These are phyloP conservation scores for Nannospalax galili DNA, from an alignment of 2,113 vertebrate species.

Conservation along the genomic window DNA sequence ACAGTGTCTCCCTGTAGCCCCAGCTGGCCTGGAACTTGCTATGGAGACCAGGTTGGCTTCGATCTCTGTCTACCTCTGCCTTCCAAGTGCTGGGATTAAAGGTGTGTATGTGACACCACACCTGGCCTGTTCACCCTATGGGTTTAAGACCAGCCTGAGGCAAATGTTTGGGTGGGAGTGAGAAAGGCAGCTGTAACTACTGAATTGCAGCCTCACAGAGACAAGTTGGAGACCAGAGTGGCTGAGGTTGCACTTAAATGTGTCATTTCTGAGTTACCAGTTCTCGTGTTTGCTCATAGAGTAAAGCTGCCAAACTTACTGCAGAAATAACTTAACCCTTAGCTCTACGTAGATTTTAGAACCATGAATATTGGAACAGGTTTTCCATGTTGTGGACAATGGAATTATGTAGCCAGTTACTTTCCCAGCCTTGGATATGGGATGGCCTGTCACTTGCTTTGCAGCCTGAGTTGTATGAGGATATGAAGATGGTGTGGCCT, in stretches of 20 bases:
- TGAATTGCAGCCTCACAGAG: not conserved
- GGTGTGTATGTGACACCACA: too few species aligned
- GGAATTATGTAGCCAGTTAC: not conserved
- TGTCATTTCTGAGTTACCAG: not conserved
- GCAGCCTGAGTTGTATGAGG: not conserved
- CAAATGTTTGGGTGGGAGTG: not conserved
- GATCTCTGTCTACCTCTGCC: too few species aligned
- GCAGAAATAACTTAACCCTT: not conserved
- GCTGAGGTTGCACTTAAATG: not conserved
- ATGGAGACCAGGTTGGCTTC: too few species aligned
- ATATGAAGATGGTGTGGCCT: not conserved
- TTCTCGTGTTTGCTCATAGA: accelerated
- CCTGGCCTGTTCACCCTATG: too few species aligned
- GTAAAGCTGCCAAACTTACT: not conserved
- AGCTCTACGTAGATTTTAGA: not conserved
- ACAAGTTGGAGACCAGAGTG: not conserved
- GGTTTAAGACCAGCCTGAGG: not conserved
- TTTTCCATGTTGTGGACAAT: too few species aligned
- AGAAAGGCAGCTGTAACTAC: not conserved
- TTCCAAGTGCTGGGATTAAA: too few species aligned
- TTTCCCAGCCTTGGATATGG: not conserved
- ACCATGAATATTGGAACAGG: not conserved
- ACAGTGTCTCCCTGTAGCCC: too few species aligned
- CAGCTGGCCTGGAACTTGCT: too few species aligned
- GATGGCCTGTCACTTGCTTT: not conserved